phyloP scores from a whole-genome alignment of 2,113 vertebrate genomes.

The Gyps fulvus region DNA sequence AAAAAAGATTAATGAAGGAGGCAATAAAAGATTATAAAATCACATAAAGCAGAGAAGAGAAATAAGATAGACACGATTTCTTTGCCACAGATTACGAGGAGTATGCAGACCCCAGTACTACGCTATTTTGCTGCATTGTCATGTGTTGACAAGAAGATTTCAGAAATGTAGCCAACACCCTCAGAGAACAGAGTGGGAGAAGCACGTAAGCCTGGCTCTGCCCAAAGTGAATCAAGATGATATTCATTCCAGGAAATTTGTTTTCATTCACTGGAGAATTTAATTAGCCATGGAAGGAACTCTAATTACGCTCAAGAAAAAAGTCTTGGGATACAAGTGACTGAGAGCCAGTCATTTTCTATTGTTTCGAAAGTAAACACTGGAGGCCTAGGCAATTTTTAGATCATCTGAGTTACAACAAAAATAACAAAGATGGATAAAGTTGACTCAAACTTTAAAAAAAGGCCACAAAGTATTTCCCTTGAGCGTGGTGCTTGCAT shows the following conservation, averaged over 20 bases:
- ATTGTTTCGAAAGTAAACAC: conserved; percentile 49
- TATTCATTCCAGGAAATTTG: conserved; percentile 50
- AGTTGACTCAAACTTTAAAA: neutral
- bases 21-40: neutral
- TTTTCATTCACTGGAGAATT: conserved; percentile 49
- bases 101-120: neutral
- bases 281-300: conserved; percentile 61
- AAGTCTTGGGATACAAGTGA: neutral
- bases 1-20: neutral
- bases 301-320: conserved; percentile 4
- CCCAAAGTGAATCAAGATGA: conserved; percentile 19
- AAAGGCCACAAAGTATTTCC: neutral
- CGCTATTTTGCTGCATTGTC: neutral
- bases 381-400: neutral
- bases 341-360: neutral
- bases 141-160: neutral
- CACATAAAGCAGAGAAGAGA: neutral
- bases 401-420: neutral
- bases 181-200: neutral
- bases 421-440: neutral
- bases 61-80: neutral
- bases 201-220: neutral
- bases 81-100: neutral
- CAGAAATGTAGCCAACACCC: neutral
- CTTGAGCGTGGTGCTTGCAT: neutral